Evolutionary conservation across 2,888 invertebrate species (phyloP), one percentile per base, ranked within the genome.

Genomic region (Taphrorychus bicolor): DNA sequence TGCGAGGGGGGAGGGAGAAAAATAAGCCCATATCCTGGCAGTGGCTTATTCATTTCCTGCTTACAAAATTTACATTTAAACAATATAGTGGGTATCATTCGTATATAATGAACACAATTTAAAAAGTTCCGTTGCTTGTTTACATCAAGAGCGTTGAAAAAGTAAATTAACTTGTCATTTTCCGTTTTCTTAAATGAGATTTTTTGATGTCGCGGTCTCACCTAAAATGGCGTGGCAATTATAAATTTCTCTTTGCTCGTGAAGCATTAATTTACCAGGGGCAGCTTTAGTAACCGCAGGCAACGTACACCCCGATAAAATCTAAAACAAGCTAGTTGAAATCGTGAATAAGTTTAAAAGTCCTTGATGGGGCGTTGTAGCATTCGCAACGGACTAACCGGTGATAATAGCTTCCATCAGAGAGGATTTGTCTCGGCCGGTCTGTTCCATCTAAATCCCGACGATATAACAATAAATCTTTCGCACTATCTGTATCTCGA

Each of bases 381-480:
- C 48, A 17, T 62, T 42, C 24, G 73, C 58, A 71, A 59, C 45
- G 19, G 76, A 72, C 76, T 78, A 76, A 75, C 76, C 73, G 75
- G 77, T 76, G 78, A 78, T 80, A 78, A 74, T 74, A 73, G 73
- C 71, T 78, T 79, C 76, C 78, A 79, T 79, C 77, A 79, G 74
- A 72, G 74, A 73, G 79, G 79, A 79, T 80, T 80, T 79, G 79
- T 79, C 79, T 76, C 76, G 73, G 67, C 58, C 69, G 51, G 70
- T 62, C 71, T 66, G 66, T 54, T 69, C 77, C 78, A 79, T 78
- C 79, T 77, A 78, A 80, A 80, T 79, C 79, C 79, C 73, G 73
- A 74, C 77, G 79, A 80, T 78, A 79, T 80, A 79, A 79, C 79
- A 76, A 81, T 80, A 80, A 80, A 81, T 81, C 79, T 79, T 76